Conservation (phyloP, 2,797 vertebrate genomes). For the Phalloptychus januarius region DNA sequence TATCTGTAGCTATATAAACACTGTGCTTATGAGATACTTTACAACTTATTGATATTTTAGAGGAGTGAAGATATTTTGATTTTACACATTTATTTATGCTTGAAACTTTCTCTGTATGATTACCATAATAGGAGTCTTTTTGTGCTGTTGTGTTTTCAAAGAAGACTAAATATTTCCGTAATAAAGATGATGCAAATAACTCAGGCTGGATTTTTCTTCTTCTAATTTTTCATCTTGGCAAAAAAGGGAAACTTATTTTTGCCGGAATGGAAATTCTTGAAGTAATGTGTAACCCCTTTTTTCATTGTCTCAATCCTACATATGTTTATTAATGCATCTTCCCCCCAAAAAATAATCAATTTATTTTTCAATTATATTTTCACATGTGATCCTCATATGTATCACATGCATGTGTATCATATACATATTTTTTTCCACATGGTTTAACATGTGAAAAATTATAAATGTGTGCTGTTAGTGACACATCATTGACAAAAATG, state of each 20-base stretch:
- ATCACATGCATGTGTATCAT: no score
- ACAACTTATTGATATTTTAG: not conserved
- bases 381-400: no score
- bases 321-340: not conserved
- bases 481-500: no score
- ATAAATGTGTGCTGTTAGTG: no score
- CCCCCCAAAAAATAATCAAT: no score
- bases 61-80: not conserved
- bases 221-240: not conserved
- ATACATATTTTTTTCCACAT: no score
- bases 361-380: no score
- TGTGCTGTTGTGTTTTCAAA: slow-evolving; percentile 8
- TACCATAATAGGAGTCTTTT: not conserved
- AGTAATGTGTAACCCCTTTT: not conserved
- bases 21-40: slow-evolving; percentile 2
- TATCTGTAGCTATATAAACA: slow-evolving; percentile 9
- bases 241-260: not conserved
- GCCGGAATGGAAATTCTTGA: not conserved
- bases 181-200: slow-evolving; percentile 8
- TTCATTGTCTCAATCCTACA: not conserved
- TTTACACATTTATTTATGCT: not conserved
- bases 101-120: not conserved
- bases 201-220: not conserved
- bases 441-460: no score
- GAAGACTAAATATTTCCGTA: slow-evolving; percentile 6